phyloP scores from a whole-genome alignment of 2,888 invertebrate genomes.

The Celastrina argiolus region DNA sequence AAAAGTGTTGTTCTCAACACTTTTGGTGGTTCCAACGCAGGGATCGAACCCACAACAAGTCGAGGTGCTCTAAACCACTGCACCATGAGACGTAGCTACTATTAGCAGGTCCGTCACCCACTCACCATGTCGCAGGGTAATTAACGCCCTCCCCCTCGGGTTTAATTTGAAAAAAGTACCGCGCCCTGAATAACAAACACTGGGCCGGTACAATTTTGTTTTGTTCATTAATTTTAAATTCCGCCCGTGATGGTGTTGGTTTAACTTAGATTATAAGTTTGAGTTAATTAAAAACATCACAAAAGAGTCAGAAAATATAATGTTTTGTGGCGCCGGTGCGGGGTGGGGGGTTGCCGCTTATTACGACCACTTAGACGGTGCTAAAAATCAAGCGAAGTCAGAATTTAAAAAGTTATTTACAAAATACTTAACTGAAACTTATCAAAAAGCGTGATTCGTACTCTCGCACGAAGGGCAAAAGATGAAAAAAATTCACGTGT shows the following conservation, averaged over 20 bases:
- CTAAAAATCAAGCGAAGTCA: too few species aligned
- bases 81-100: too few species aligned
- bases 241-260: background rate
- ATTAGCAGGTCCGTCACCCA: slow-evolving; percentile 11
- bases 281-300: background rate
- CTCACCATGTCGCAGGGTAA: background rate
- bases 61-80: too few species aligned
- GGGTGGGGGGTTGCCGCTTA: background rate
- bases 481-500: too few species aligned
- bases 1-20: too few species aligned
- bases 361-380: background rate
- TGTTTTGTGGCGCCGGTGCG: background rate
- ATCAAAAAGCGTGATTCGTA: too few species aligned
- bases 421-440: too few species aligned
- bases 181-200: slow-evolving; percentile 15
- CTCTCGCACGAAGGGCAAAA: too few species aligned
- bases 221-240: slow-evolving; percentile 14
- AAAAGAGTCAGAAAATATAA: background rate
- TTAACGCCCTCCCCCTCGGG: background rate
- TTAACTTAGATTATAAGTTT: background rate
- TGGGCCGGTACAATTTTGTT: slow-evolving; percentile 1
- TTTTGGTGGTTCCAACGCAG: too few species aligned
- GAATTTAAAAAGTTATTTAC: too few species aligned
- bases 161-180: slow-evolving; percentile 16
- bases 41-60: too few species aligned